Conservation (phyloP, 2,113 vertebrate species). For the Chaenocephalus aceratus region DNA sequence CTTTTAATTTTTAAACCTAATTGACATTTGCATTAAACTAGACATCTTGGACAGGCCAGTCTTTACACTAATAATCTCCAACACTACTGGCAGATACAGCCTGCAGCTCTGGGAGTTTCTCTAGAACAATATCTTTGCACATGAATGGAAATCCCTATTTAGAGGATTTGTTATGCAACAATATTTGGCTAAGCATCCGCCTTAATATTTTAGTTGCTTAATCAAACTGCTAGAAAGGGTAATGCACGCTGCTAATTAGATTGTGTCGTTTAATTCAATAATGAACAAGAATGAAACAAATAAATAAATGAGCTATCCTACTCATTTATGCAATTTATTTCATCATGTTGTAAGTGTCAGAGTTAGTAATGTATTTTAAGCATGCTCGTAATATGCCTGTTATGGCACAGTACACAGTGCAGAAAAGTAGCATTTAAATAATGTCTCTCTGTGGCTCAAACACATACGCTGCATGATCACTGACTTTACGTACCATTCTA, state of each 20-base stretch:
- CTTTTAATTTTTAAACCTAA: neutral
- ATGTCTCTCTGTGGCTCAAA: constrained; percentile 13
- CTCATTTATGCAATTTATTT: constrained; percentile 77
- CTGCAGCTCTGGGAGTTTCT: constrained; percentile 24
- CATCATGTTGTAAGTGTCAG: constrained; percentile 62
- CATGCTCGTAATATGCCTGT: constrained; percentile 26
- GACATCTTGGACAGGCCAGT: constrained; percentile 2
- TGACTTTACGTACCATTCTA: constrained; percentile 1
- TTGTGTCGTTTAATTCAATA: constrained; percentile 81
- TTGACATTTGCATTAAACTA: neutral
- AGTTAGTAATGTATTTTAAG: constrained; percentile 44
- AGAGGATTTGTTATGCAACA: constrained; percentile 71
- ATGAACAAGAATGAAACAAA: constrained; percentile 63
- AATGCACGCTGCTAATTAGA: constrained; percentile 79
- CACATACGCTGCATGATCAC: neutral
- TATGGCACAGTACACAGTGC: constrained; percentile 15
- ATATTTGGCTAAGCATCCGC: constrained; percentile 75
- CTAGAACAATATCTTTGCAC: constrained; percentile 41
- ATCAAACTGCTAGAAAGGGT: constrained; percentile 76
- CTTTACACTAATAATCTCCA: neutral
- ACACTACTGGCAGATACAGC: constrained; percentile 22
- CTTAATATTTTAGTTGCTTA: constrained; percentile 77
- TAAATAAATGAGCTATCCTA: constrained; percentile 72
- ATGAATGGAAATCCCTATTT: constrained; percentile 64
- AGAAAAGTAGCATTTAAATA: constrained; percentile 23